Conservation (phyloP, 2,113 vertebrate genomes). For the Apodemus sylvaticus region DNA sequence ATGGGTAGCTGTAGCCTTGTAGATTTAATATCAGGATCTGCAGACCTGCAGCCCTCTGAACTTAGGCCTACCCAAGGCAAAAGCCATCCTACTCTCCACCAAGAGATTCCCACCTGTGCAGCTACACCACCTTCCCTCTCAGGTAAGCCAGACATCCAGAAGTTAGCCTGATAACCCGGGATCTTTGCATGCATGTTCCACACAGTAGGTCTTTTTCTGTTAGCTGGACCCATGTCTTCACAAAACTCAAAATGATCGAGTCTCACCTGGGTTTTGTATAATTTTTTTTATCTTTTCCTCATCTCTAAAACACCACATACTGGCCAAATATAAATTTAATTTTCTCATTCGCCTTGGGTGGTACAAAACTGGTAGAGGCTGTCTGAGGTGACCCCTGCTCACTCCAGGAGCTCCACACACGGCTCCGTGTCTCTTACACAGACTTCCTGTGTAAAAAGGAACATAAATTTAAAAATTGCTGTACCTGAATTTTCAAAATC, state of each 20-base stretch:
- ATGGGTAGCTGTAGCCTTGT: accelerated
- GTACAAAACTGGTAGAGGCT: not conserved
- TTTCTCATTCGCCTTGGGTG: not conserved
- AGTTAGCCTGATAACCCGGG: not conserved
- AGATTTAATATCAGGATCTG: not conserved
- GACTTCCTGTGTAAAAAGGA: not conserved
- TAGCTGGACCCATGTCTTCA: not conserved
- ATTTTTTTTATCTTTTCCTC: not conserved
- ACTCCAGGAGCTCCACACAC: not conserved
- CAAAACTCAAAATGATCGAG: not conserved
- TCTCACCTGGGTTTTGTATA: not conserved
- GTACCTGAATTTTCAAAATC: not conserved
- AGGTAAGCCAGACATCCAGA: not conserved
- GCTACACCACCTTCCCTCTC: not conserved
- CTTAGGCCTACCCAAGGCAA: not conserved
- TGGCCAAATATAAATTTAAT: not conserved
- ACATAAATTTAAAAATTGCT: not conserved
- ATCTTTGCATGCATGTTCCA: not conserved
- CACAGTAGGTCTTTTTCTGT: not conserved
- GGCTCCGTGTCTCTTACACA: not conserved
- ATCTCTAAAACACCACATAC: not conserved
- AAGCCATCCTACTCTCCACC: not conserved
- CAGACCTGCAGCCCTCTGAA: not conserved
- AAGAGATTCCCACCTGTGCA: not conserved
- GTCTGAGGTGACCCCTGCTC: not conserved